Evolutionary conservation across 2,797 vertebrate genomes (phyloP), one percentile per base, ranked within the genome.

Genomic region (Cynodonichthys magdalenae): DNA sequence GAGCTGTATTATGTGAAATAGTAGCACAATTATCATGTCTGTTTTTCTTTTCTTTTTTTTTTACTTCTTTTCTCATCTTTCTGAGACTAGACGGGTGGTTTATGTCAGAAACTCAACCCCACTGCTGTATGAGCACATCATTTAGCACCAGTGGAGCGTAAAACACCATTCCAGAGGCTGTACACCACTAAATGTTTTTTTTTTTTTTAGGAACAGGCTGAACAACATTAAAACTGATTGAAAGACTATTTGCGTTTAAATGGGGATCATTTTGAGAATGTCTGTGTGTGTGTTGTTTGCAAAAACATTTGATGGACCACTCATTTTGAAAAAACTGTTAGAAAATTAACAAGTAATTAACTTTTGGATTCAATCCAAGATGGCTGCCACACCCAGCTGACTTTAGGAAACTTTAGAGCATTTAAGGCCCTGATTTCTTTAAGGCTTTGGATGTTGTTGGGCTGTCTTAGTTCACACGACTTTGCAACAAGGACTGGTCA

Each of bases 131-230:
- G 78, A 15, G 66, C 76, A 81, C 79, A 72, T 79, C 76, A 84
- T 90, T 90, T 82, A 88, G 73, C 75, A 71, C 70, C 79, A 82
- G 78, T 85, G 74, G 83, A 80, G 86, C 87, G 71, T 87, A 66
- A 88, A 88, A 83, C 86, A 77, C 75, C 71, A 71, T 74, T 73
- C 70, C 69, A 1, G 68, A 86, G 80, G 80, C 78, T 56, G 49
- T 82, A 60, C 65, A 68, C 78, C 75, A 54, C 63, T 50, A 20
- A 34, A 15, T 3, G 11, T 18, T 39, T 53, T 46, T 59, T 42
- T 24, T 47, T 49, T 36, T 24, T 24, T 24, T 24, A 24, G 3
- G 20, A 60, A 48, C 59, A 73, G 18, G 45, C 72, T 56, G 45
- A 59, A 65, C 66, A 80, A 75, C 49, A 70, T 59, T 63, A 57